Conservation (phyloP, 2,888 invertebrate genomes). For the Tinea trinotella region DNA sequence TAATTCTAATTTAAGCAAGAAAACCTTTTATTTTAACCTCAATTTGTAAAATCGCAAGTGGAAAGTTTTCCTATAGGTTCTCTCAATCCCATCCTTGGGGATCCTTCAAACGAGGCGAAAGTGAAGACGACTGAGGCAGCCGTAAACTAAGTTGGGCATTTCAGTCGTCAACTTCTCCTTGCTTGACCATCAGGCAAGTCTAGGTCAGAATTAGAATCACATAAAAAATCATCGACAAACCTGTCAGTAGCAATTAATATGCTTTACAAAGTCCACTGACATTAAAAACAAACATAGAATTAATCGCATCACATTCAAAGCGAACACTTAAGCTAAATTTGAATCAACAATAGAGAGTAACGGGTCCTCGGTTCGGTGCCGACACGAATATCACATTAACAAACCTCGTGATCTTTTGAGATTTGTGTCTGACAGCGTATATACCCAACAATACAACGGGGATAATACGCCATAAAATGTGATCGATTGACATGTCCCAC, state of each 20-base stretch:
- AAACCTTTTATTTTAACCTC: too few species aligned
- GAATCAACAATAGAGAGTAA: conserved; percentile 66
- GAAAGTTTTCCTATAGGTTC: too few species aligned
- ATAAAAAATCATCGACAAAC: background rate
- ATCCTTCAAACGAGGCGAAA: too few species aligned
- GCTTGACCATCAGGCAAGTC: too few species aligned
- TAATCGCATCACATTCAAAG: conserved; percentile 13
- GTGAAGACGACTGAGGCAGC: too few species aligned
- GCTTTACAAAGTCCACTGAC: conserved; percentile 7
- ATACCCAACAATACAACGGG: conserved; percentile 32
- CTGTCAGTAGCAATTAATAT: conserved; percentile 5
- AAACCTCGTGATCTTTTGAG: conserved; percentile 62
- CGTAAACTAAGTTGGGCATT: too few species aligned
- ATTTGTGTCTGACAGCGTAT: conserved; percentile 61
- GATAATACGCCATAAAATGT: conserved; percentile 13
- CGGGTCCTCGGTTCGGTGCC: conserved; percentile 55
- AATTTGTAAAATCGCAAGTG: too few species aligned
- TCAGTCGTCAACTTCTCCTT: too few species aligned
- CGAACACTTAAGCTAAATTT: conserved; percentile 32
- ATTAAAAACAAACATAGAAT: conserved; percentile 5
- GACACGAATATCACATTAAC: conserved; percentile 70
- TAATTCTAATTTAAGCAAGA: too few species aligned
- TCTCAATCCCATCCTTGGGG: too few species aligned
- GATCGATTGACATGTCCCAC: conserved; percentile 7
- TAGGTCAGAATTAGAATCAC: too few species aligned